Conservation (phyloP, 2,113 vertebrate species). For the Pterocles orientalis region DNA sequence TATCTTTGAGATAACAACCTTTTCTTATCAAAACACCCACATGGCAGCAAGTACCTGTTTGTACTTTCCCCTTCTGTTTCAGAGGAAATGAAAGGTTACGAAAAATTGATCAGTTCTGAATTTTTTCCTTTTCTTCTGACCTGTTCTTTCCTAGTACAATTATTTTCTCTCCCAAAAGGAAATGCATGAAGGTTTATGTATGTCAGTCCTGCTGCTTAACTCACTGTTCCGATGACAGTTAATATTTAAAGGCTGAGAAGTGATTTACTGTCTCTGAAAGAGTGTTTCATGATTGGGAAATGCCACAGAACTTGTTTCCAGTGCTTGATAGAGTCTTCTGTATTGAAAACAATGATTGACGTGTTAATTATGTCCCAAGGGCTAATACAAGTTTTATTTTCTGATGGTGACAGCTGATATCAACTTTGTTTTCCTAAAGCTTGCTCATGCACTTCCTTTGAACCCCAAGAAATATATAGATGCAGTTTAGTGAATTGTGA, state of each 20-base stretch:
- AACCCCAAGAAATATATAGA: not conserved
- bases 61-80: not conserved
- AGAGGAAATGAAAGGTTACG: not conserved
- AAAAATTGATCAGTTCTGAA: not conserved
- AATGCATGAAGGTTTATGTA: not conserved
- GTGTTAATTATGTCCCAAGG: not conserved
- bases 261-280: not conserved
- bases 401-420: not conserved
- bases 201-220: not conserved
- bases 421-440: not conserved
- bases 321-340: not conserved
- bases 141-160: not conserved
- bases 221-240: not conserved
- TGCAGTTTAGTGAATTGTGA: not conserved
- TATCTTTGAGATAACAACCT: conserved; percentile 45
- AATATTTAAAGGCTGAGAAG: not conserved
- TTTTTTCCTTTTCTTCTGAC: not conserved
- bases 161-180: not conserved
- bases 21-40: conserved; percentile 42
- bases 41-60: conserved; percentile 37
- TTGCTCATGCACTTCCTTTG: not conserved
- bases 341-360: not conserved
- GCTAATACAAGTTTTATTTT: not conserved
- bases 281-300: not conserved
- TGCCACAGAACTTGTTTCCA: not conserved